A percentile compares a stretch with the other conserved stretches of the same genome.
Evolutionary conservation across 2,888 invertebrate species (phyloP).

Genomic region (Xestoiulus laeticollis): DNA sequence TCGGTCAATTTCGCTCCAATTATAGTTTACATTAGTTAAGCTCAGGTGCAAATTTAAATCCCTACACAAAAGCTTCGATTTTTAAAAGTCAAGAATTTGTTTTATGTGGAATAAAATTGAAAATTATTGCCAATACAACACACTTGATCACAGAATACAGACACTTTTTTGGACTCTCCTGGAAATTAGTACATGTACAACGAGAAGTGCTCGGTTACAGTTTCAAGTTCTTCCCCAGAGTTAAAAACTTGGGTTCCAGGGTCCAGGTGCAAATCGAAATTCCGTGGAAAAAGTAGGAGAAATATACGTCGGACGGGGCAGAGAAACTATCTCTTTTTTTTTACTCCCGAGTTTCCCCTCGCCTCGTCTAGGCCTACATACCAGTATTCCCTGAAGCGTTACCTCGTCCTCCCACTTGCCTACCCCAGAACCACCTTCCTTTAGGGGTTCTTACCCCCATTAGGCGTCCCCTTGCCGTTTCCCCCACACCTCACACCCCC

Average conservation of each 20-base stretch:
- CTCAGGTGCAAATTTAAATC: no score
- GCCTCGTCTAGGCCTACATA: not conserved
- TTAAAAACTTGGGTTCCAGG: not conserved
- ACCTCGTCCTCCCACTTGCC: conserved; percentile 27
- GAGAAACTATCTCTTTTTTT: not conserved
- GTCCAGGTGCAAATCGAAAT: not conserved
- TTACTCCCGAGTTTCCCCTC: not conserved
- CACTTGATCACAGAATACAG: no score
- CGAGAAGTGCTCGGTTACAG: no score
- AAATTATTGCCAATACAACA: no score
- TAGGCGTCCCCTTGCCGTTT: not conserved
- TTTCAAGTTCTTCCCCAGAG: no score
- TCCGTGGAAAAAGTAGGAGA: not conserved
- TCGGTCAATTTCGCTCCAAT: no score
- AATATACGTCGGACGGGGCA: not conserved
- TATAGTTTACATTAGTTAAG: no score
- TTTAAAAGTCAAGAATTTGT: no score
- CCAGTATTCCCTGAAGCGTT: conserved; percentile 3
- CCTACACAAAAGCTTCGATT: no score
- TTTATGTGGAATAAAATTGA: no score
- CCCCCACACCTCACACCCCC: not conserved
- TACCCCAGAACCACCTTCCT: not conserved
- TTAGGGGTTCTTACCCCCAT: conserved; percentile 21
- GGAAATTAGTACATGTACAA: no score
- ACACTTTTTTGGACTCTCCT: no score